Evolutionary conservation across 1,140 invertebrate genomes (phyloP), one percentile per base, ranked within the genome.

Genomic region (Bradysia coprophila): DNA sequence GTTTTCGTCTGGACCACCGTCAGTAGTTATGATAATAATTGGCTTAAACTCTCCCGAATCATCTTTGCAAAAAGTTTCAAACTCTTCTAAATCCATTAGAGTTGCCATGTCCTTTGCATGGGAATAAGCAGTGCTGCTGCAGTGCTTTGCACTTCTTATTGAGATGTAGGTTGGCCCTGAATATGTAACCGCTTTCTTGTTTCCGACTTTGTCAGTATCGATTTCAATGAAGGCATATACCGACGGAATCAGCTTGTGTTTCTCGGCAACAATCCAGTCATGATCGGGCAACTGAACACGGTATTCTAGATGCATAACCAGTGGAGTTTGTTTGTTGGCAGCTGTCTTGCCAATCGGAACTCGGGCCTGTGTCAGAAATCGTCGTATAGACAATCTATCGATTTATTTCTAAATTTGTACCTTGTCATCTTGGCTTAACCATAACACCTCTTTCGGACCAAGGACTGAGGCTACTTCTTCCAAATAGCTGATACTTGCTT

Each of bases 1-100:
- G 44, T 62, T 64, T 51, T 64, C 56, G 46, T 67, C 60, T 8
- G 59, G 61, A 18, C 62, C 56, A 24, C 59, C 56, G 48, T 65
- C 60, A 43, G 43, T 39, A 32, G 54, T 49, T 49, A 63, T 53
- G 5, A 62, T 40, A 42, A 63, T 18, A 45, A 65, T 48, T 23
- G 62, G 62, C 50, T 65, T 65, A 10, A 54, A 37, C 40, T 24
- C 19, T 28, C 45, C 49, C 23, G 48, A 37, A 46, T 47, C 45
- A 49, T 42, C 48, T 42, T 46, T 45, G 19, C 46, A 46, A 45
- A 56, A 46, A 38, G 46, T 34, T 36, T 42, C 37, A 50, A 54
- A 62, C 20, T 40, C 40, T 15, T 49, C 41, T 15, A 44, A 37
- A 21, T 50, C 44, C 40, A 50, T n/a, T n/a, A n/a, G n/a, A n/a